Conservation (phyloP, 2,113 vertebrate genomes). For the Motacilla tschutschensis region DNA sequence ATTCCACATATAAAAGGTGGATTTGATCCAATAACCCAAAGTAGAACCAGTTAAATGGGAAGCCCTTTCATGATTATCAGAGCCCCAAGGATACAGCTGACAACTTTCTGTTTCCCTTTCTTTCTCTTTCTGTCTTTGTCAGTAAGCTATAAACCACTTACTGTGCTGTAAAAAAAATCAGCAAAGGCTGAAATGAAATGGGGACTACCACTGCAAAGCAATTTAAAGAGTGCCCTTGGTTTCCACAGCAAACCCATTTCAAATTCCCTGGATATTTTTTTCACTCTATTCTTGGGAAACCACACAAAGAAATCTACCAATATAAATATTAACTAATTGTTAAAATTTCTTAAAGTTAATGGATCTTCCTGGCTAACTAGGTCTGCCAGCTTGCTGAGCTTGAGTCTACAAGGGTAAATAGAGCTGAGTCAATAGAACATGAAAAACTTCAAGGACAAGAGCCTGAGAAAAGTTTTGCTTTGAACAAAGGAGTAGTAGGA, state of each 20-base stretch:
- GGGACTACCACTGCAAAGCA: background rate
- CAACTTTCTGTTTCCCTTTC: background rate
- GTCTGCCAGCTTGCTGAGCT: background rate
- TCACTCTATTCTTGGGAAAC: background rate
- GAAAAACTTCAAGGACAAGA: background rate
- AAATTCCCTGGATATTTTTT: background rate
- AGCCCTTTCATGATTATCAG: background rate
- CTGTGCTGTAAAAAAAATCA: background rate
- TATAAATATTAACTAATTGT: background rate
- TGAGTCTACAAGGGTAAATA: background rate
- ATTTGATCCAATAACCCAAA: conserved; percentile 10
- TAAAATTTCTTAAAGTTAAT: background rate
- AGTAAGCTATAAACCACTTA: background rate
- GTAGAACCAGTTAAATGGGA: conserved; percentile 1
- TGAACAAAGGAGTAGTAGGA: background rate
- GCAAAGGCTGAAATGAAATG: conserved; percentile 14
- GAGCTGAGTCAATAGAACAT: background rate
- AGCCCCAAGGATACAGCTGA: background rate
- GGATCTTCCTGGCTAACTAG: background rate
- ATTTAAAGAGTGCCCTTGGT: background rate
- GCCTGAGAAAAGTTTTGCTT: background rate
- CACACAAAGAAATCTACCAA: background rate
- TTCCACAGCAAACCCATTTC: background rate
- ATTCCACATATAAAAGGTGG: background rate
- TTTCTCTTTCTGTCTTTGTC: background rate